Evolutionary conservation across 2,113 vertebrate species (phyloP).

Genomic region (Setophaga petechia): DNA sequence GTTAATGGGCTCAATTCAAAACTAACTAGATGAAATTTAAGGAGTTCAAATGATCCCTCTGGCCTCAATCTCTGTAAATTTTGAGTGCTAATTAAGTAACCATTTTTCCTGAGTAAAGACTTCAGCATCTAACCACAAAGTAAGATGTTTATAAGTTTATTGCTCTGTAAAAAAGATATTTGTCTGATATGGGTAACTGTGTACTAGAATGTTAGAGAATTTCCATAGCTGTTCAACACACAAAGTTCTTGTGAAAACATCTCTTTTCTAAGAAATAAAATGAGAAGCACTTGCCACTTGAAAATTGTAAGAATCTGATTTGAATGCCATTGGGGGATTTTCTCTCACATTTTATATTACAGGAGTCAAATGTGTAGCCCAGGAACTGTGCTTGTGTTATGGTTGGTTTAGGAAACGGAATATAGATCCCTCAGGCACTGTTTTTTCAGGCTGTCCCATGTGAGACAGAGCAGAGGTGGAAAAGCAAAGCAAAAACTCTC

Average conservation of each 20-base stretch:
- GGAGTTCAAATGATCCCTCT: background rate
- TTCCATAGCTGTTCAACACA: slow-evolving; percentile 53
- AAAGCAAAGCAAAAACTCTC: slow-evolving; percentile 45
- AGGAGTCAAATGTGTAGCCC: slow-evolving; percentile 26
- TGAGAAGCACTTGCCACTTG: slow-evolving; percentile 61
- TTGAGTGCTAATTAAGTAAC: background rate
- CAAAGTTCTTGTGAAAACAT: slow-evolving; percentile 33
- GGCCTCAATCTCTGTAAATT: background rate
- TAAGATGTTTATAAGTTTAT: background rate
- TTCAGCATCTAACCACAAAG: background rate
- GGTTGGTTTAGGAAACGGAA: slow-evolving; percentile 70
- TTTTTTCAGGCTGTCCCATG: slow-evolving; percentile 44
- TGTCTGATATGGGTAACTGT: slow-evolving; percentile 26
- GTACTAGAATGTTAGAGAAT: slow-evolving; percentile 20
- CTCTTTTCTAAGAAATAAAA: slow-evolving; percentile 53
- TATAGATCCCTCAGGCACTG: slow-evolving; percentile 57
- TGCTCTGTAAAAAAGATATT: slow-evolving; percentile 33
- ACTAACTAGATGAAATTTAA: background rate
- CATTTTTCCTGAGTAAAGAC: background rate
- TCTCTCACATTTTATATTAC: slow-evolving; percentile 54
- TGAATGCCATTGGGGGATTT: slow-evolving; percentile 60
- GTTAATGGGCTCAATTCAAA: background rate
- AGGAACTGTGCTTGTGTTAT: slow-evolving; percentile 48
- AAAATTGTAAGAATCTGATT: slow-evolving; percentile 65
- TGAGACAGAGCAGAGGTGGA: slow-evolving; percentile 2